Evolutionary conservation across 2,888 invertebrate genomes (phyloP).

Genomic region (Megalurothrips usitatus): DNA sequence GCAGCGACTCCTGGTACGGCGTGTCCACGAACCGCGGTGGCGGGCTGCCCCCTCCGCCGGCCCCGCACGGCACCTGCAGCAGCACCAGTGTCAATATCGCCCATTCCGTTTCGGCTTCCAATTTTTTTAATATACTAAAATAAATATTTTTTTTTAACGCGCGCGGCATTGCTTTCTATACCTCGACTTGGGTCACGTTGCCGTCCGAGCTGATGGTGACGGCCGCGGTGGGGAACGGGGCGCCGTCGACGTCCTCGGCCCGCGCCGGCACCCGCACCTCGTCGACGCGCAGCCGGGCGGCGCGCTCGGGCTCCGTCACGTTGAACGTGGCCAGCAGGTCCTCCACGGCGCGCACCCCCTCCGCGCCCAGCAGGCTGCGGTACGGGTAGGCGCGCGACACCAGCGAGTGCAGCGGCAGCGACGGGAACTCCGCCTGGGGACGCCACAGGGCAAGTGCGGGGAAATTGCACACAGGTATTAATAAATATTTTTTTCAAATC

Average conservation of each 20-base stretch:
- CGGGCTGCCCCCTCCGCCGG: slow-evolving; percentile 39
- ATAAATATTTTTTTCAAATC: too few relatives aligned
- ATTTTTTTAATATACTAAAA: too few relatives aligned
- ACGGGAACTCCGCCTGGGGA: slow-evolving; percentile 66
- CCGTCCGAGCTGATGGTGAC: background rate
- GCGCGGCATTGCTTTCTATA: too few relatives aligned
- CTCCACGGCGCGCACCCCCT: slow-evolving; percentile 66
- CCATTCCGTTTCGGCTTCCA: too few relatives aligned
- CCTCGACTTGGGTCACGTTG: background rate
- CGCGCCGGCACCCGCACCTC: slow-evolving; percentile 33
- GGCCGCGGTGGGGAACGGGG: slow-evolving; percentile 30
- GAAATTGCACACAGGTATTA: too few relatives aligned
- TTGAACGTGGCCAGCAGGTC: slow-evolving; percentile 63
- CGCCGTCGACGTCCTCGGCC: background rate
- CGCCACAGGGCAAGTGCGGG: background rate
- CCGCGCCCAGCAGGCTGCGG: slow-evolving; percentile 68
- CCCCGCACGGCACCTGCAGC: slow-evolving; percentile 42
- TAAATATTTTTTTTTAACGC: too few relatives aligned
- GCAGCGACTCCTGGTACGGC: slow-evolving; percentile 69
- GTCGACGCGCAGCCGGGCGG: slow-evolving; percentile 40
- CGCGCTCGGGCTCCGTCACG: slow-evolving; percentile 41
- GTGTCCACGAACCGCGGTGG: slow-evolving; percentile 59
- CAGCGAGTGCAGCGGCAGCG: slow-evolving; percentile 61
- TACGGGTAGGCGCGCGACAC: slow-evolving; percentile 80
- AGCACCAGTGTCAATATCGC: too few relatives aligned